A percentile compares a stretch with the other conserved stretches of the same genome.
These are phyloP conservation scores for Cuniculus paca DNA, from an alignment of 2,797 vertebrate genomes.

Conservation along the genomic window DNA sequence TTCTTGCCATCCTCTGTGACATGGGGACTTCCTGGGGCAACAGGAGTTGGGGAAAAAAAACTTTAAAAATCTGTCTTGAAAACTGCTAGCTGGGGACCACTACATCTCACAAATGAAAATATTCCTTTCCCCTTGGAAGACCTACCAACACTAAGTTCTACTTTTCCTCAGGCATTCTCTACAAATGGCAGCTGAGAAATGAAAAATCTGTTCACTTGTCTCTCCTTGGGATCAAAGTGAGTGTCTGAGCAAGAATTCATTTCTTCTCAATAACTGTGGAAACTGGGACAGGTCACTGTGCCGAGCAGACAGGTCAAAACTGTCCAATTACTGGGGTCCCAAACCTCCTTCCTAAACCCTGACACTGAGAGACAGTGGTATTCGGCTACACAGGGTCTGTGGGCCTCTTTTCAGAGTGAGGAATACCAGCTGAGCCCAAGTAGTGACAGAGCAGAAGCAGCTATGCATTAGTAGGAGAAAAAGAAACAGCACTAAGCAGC, in stretches of 20 bases:
- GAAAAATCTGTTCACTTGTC: constrained; percentile 84
- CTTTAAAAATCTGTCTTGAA: constrained; percentile 71
- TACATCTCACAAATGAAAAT: constrained; percentile 76
- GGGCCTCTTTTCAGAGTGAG: not conserved
- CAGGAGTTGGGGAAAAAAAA: constrained; percentile 59
- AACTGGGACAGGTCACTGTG: constrained; percentile 68
- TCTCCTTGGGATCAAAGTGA: constrained; percentile 76
- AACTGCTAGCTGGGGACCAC: constrained; percentile 76
- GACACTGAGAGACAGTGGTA: not conserved
- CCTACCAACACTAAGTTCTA: constrained; percentile 82
- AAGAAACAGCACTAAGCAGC: not conserved
- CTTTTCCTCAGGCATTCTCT: constrained; percentile 84
- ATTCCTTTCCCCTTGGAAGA: constrained; percentile 71
- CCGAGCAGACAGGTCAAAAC: constrained; percentile 31
- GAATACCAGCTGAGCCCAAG: not conserved
- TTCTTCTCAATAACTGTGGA: constrained; percentile 77
- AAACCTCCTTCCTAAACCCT: constrained; percentile 49
- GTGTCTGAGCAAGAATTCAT: constrained; percentile 64
- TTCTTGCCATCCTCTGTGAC: constrained; percentile 65
- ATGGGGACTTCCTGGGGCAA: constrained; percentile 84
- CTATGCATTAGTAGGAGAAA: not conserved
- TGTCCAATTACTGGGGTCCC: constrained; percentile 70
- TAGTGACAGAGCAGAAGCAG: not conserved
- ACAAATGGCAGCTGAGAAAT: constrained; percentile 67
- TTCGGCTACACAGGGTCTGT: not conserved